Evolutionary conservation across 2,888 invertebrate genomes (phyloP).

Genomic region (Scaptomyza polygonia): DNA sequence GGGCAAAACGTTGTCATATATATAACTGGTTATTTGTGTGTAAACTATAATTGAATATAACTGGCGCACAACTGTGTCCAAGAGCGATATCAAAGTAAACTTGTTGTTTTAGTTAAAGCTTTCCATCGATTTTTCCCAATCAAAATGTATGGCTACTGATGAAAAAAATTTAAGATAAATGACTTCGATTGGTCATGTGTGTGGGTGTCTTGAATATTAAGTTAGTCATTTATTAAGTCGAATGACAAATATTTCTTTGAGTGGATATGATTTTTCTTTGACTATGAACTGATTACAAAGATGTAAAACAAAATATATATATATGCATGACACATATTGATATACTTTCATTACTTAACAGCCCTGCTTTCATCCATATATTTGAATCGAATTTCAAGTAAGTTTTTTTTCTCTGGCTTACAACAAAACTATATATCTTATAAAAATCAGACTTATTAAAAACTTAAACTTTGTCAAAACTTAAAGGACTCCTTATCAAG

Average conservation of each 20-base stretch:
- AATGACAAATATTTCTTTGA: not conserved
- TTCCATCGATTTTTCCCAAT: conserved; percentile 31
- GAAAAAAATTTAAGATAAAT: conserved; percentile 47
- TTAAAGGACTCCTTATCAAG: not conserved
- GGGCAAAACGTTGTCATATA: conserved; percentile 58
- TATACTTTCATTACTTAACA: no score
- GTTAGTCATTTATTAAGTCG: conserved; percentile 10
- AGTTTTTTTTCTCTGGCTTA: no score
- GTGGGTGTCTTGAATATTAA: conserved; percentile 5
- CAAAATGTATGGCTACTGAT: conserved; percentile 11
- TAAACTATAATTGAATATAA: conserved; percentile 41
- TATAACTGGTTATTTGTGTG: conserved; percentile 56
- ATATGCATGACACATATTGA: conserved; percentile 7
- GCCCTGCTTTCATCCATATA: no score
- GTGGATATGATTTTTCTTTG: conserved; percentile 3
- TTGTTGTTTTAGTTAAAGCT: not conserved
- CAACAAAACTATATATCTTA: no score
- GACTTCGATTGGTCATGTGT: conserved; percentile 6
- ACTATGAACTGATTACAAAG: conserved; percentile 4
- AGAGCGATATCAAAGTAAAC: conserved; percentile 12
- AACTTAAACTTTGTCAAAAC: no score
- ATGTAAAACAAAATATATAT: no score
- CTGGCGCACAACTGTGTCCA: not conserved
- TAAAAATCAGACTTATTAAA: no score
- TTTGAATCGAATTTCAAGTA: not conserved